phyloP scores from a whole-genome alignment of 2,113 vertebrate species.

The Hemiscyllium ocellatum region DNA sequence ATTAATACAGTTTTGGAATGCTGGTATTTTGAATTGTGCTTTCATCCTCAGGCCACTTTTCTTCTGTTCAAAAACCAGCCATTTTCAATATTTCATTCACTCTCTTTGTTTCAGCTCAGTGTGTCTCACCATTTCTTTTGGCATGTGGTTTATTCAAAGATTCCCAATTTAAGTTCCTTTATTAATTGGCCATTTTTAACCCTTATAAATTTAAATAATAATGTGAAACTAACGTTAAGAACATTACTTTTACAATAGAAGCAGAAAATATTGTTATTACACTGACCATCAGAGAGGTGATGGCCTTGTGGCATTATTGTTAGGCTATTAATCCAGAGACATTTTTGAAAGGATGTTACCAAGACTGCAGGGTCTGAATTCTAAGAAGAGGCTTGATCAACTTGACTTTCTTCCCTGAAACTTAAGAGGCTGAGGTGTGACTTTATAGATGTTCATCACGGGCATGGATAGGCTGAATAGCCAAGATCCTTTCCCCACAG shows the following conservation, averaged over 20 bases:
- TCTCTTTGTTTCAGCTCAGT: not conserved
- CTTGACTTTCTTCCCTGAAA: too few species aligned
- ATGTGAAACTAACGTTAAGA: not conserved
- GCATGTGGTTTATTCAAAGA: not conserved
- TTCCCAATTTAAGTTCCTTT: not conserved
- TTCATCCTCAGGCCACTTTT: not conserved
- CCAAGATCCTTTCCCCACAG: too few species aligned
- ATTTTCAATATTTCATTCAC: not conserved
- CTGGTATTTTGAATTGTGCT: not conserved
- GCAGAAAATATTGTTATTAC: not conserved
- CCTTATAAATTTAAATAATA: not conserved
- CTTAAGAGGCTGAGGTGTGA: too few species aligned
- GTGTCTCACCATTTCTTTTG: not conserved
- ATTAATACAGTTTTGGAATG: not conserved
- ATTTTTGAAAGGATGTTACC: too few species aligned
- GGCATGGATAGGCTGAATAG: too few species aligned
- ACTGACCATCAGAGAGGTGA: too few species aligned
- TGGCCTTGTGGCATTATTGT: too few species aligned
- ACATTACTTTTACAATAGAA: not conserved
- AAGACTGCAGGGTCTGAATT: too few species aligned
- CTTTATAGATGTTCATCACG: too few species aligned
- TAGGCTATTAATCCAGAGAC: too few species aligned
- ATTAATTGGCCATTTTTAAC: not conserved
- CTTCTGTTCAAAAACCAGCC: not conserved
- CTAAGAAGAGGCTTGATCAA: too few species aligned